phyloP scores from a whole-genome alignment of 1,140 invertebrate species.

The Laupala kohalensis region DNA sequence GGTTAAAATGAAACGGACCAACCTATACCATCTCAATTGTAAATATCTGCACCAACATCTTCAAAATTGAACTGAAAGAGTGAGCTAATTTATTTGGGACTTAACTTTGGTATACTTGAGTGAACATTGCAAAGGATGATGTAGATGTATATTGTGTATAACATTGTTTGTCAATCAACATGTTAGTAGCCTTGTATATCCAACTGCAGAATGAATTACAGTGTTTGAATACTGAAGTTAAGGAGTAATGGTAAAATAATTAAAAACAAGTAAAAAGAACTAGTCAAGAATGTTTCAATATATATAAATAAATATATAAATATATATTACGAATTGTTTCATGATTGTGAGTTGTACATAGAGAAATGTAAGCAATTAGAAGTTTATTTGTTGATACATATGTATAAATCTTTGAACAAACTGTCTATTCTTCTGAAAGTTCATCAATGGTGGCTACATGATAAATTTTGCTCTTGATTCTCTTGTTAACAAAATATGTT shows the following conservation, averaged over 20 bases:
- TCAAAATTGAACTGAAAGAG: neutral
- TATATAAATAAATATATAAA: neutral
- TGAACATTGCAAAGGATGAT: neutral
- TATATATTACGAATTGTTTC: neutral
- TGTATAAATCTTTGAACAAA: neutral
- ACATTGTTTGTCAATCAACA: neutral
- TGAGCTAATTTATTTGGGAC: neutral
- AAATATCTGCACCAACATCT: too few species aligned
- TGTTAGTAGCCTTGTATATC: neutral
- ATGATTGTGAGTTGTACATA: neutral
- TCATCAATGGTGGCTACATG: neutral
- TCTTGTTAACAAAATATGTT: neutral
- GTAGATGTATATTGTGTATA: neutral
- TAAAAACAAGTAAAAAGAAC: neutral
- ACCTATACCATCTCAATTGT: neutral
- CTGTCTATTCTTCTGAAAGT: neutral
- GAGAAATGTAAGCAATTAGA: neutral
- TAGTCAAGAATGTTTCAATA: neutral
- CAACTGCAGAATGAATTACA: neutral
- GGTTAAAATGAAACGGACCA: neutral
- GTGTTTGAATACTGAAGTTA: neutral
- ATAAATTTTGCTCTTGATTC: neutral
- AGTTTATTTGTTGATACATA: neutral
- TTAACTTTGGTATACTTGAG: neutral
- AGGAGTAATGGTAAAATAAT: neutral